phyloP scores from a whole-genome alignment of 2,113 vertebrate species.

The Elachura formosa region DNA sequence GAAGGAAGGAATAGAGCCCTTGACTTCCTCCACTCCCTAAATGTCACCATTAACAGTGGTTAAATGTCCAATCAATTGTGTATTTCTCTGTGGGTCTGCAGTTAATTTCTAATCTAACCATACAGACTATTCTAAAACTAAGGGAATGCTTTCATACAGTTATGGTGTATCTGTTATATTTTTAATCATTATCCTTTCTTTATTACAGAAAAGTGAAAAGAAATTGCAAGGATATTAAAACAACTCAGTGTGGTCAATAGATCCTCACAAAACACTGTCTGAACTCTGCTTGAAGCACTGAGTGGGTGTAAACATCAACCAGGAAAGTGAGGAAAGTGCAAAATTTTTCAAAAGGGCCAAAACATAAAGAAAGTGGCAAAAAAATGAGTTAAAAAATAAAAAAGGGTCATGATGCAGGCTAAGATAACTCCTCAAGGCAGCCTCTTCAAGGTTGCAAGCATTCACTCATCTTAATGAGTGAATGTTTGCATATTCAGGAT shows the following conservation, averaged over 20 bases:
- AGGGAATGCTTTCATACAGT: not conserved
- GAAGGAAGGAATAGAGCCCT: not conserved
- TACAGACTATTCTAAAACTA: not conserved
- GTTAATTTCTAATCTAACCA: not conserved
- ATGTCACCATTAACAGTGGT: accelerated
- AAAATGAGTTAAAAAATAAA: accelerated
- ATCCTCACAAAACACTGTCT: not conserved
- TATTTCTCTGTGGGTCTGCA: not conserved
- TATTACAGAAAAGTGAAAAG: not conserved
- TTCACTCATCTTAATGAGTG: accelerated
- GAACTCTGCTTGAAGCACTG: accelerated
- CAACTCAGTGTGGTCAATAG: not conserved
- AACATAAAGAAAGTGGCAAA: not conserved
- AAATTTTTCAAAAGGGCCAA: not conserved
- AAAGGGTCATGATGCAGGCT: accelerated
- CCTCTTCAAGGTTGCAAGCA: too few species aligned
- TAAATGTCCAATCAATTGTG: not conserved
- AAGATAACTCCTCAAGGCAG: not conserved
- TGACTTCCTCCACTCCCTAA: not conserved
- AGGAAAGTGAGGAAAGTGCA: not conserved
- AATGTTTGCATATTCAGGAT: not conserved
- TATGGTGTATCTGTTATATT: not conserved
- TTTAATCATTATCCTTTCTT: not conserved
- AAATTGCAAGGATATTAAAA: not conserved
- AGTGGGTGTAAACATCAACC: not conserved